Evolutionary conservation across 2,113 vertebrate genomes (phyloP).

Genomic region (Chionis minor): DNA sequence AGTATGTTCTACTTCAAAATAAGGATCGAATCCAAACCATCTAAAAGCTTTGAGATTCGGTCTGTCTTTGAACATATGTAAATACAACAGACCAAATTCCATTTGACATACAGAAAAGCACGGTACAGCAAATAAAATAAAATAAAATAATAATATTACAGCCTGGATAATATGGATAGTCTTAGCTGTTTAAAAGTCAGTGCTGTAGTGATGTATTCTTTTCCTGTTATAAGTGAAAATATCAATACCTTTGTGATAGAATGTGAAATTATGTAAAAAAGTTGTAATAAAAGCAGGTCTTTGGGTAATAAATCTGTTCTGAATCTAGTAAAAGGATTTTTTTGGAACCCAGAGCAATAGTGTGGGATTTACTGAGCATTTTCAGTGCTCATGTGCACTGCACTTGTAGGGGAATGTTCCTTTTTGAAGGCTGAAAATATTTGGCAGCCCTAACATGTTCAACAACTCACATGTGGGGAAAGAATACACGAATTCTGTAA

Average conservation of each 20-base stretch:
- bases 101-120: background rate
- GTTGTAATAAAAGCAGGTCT: background rate
- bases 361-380: background rate
- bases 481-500: slow-evolving; percentile 10
- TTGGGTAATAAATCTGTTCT: background rate
- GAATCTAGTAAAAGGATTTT: background rate
- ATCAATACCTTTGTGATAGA: background rate
- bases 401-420: background rate
- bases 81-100: background rate
- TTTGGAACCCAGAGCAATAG: background rate
- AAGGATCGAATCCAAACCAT: background rate
- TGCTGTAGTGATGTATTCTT: background rate
- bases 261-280: background rate
- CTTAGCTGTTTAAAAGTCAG: background rate
- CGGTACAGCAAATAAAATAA: background rate
- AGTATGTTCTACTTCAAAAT: background rate
- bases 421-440: slow-evolving; percentile 18
- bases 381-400: background rate
- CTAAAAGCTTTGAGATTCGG: background rate
- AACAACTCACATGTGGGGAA: background rate
- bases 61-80: background rate
- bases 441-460: slow-evolving; percentile 1
- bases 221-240: background rate
- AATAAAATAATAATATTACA: background rate
- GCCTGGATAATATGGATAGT: background rate